Evolutionary conservation across 2,797 vertebrate genomes (phyloP).

Genomic region (Gambusia yucatana): DNA sequence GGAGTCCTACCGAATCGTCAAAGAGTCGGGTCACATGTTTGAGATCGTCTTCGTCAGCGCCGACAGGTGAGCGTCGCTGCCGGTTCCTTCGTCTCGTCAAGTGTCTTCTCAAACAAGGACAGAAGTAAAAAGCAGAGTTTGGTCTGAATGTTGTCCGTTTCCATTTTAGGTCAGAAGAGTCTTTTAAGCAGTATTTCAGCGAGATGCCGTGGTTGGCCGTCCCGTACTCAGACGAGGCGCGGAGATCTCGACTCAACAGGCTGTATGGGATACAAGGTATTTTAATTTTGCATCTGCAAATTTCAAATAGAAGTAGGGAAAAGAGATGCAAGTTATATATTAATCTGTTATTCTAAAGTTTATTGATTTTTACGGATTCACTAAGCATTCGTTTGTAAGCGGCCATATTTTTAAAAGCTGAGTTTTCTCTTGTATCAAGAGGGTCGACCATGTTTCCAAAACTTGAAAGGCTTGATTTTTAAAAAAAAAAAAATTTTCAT

Average conservation of each 20-base stretch:
- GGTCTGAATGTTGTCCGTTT: not conserved
- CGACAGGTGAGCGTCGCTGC: slow-evolving; percentile 86
- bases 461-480: no score
- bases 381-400: no score
- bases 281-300: not conserved
- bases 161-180: slow-evolving; percentile 91
- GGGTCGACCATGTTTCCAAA: no score
- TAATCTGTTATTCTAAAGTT: no score
- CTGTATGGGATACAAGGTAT: slow-evolving; percentile 98
- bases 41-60: slow-evolving; percentile 98
- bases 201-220: slow-evolving; percentile 98
- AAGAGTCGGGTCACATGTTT: slow-evolving; percentile 95
- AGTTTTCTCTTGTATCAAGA: no score
- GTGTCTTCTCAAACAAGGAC: not conserved
- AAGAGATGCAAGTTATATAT: no score
- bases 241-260: slow-evolving; percentile 94
- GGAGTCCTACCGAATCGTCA: slow-evolving; percentile 93
- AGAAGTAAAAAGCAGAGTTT: not conserved
- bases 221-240: slow-evolving; percentile 91
- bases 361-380: no score
- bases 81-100: no score
- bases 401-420: no score
- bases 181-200: slow-evolving; percentile 98
- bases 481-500: no score
- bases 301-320: not conserved